phyloP scores from a whole-genome alignment of 2,113 vertebrate genomes.

The Riparia riparia region DNA sequence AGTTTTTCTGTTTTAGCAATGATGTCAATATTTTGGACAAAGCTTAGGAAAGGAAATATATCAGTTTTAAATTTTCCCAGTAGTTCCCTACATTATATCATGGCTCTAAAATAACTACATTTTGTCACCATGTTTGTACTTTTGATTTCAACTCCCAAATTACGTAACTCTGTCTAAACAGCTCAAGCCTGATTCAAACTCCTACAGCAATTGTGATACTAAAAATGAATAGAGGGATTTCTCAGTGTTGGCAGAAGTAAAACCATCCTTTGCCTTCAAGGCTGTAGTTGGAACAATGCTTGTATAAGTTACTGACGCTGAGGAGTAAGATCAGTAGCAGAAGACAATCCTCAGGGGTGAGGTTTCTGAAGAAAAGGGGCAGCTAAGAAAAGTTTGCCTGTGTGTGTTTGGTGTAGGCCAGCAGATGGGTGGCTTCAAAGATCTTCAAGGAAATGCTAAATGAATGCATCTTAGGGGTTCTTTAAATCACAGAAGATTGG shows the following conservation, averaged over 20 bases:
- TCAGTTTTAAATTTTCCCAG: not conserved
- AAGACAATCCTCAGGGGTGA: not conserved
- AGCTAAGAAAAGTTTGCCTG: not conserved
- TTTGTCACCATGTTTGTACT: not conserved
- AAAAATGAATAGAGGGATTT: not conserved
- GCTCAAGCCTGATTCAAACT: not conserved
- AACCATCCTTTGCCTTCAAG: not conserved
- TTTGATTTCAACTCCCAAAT: constrained; percentile 24
- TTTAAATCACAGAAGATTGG: not conserved
- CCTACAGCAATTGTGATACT: not conserved
- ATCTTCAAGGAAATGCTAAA: not conserved
- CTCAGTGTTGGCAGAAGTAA: not conserved
- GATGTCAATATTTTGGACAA: not conserved
- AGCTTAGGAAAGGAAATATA: not conserved
- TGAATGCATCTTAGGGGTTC: accelerated
- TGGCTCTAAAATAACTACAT: not conserved
- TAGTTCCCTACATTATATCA: not conserved
- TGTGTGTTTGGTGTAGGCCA: accelerated
- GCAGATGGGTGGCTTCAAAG: not conserved
- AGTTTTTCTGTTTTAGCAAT: not conserved
- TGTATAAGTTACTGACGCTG: not conserved
- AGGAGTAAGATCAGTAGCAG: not conserved
- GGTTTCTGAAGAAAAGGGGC: not conserved
- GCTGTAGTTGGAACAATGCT: not conserved
- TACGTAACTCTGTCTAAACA: not conserved